Percentiles rank a stretch among this genome's conserved stretches.
Evolutionary conservation across 2,797 vertebrate genomes (phyloP).

Genomic region (Smutsia temminckii): DNA sequence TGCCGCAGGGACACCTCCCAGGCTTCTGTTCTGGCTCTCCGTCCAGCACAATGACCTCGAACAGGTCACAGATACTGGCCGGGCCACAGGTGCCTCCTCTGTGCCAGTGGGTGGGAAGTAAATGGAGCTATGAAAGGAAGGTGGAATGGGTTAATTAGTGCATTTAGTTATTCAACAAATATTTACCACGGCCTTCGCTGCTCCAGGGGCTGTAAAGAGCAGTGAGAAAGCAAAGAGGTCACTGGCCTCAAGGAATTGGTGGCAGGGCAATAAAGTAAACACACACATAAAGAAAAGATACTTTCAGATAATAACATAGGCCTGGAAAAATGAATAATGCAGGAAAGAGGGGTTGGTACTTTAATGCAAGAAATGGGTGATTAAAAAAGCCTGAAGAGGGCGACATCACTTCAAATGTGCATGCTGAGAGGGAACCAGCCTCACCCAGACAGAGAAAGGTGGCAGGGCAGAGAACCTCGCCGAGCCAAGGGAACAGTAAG

Average conservation of each 20-base stretch:
- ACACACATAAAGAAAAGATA: background rate
- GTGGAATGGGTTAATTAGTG: too few species aligned
- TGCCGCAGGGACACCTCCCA: fast-evolving
- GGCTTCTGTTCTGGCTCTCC: background rate
- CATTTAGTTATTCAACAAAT: background rate
- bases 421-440: background rate
- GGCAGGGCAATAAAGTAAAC: background rate
- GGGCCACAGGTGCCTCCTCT: background rate
- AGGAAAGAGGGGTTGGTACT: background rate
- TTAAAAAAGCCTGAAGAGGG: background rate
- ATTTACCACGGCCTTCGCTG: background rate
- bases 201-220: background rate
- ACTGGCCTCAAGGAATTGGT: background rate
- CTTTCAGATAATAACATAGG: background rate
- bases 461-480: background rate
- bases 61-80: background rate
- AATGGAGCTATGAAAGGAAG: fast-evolving
- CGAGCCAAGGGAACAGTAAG: background rate
- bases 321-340: fast-evolving
- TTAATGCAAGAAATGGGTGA: background rate
- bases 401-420: background rate
- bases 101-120: too few species aligned
- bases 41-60: background rate
- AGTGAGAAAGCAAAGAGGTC: background rate
- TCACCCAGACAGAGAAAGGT: background rate